Conservation (phyloP, 2,113 vertebrate species). For the Peromyscus maniculatus region DNA sequence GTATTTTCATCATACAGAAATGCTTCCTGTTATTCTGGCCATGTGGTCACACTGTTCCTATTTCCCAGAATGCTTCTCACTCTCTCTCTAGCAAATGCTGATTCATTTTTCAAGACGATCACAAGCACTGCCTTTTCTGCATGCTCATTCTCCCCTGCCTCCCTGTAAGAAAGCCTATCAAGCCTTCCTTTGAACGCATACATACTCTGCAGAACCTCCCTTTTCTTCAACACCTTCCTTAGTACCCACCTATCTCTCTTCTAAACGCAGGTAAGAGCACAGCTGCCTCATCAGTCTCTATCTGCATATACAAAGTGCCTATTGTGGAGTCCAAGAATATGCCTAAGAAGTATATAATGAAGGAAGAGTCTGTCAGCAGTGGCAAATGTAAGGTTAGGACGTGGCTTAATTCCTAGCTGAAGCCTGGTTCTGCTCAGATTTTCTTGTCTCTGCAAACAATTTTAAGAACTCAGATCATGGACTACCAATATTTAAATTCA, state of each 20-base stretch:
- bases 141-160: not conserved
- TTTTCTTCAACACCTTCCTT: not conserved
- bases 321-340: not conserved
- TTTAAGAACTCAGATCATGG: constrained; percentile 37
- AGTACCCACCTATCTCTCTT: not conserved
- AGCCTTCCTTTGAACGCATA: not conserved
- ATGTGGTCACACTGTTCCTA: not conserved
- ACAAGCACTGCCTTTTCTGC: not conserved
- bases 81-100: not conserved
- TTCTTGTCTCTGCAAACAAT: constrained; percentile 38
- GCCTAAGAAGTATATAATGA: not conserved
- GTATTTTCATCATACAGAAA: not conserved
- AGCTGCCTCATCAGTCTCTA: not conserved
- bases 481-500: constrained; percentile 30
- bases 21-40: not conserved
- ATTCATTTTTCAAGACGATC: not conserved
- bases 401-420: not conserved
- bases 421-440: not conserved
- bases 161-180: not conserved
- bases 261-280: not conserved
- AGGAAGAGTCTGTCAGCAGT: not conserved
- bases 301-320: not conserved
- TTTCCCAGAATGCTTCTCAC: constrained; percentile 1
- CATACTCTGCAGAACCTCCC: not conserved
- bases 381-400: not conserved